These are phyloP conservation scores for Chloropsis hardwickii DNA, from an alignment of 2,113 vertebrate genomes.

Conservation along the genomic window DNA sequence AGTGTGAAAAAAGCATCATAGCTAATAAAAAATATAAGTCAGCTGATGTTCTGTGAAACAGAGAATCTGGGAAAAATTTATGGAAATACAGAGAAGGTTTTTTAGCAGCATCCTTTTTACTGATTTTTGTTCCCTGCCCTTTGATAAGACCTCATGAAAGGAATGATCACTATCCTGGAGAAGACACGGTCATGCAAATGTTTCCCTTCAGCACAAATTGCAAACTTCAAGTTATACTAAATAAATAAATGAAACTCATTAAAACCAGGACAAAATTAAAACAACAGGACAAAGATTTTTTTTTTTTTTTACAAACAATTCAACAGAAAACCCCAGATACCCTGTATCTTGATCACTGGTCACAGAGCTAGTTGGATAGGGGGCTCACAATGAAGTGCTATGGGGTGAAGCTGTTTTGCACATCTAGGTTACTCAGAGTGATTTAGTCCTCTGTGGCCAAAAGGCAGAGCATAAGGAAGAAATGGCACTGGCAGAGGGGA, in stretches of 20 bases:
- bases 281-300: neutral
- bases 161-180: neutral
- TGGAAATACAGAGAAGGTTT: neutral
- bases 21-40: neutral
- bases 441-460: neutral
- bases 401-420: neutral
- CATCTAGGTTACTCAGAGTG: neutral
- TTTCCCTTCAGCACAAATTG: neutral
- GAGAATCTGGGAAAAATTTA: neutral
- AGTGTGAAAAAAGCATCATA: neutral
- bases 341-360: neutral
- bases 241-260: neutral
- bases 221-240: neutral
- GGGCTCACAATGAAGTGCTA: neutral
- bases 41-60: neutral
- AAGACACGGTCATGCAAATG: neutral
- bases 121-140: neutral
- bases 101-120: neutral
- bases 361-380: neutral
- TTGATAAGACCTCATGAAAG: neutral
- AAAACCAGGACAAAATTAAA: neutral
- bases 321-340: neutral
- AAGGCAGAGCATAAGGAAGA: neutral
- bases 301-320: neutral
- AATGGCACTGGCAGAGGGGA: neutral